Base-by-base conservation (phyloP, 2,888 invertebrate species). In the Rhabditophanes sp. region DNA sequence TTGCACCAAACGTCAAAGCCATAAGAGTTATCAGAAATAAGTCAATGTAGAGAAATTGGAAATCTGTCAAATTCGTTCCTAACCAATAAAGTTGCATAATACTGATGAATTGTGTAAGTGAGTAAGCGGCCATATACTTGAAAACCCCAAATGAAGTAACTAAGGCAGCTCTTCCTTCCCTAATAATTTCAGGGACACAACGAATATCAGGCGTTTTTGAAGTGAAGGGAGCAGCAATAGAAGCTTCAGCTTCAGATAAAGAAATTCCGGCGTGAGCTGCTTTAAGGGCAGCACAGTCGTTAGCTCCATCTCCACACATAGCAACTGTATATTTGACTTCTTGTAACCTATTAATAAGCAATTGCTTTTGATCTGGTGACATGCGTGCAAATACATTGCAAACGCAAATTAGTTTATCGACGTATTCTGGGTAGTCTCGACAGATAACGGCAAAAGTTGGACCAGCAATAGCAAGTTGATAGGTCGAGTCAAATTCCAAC, bases 101-200 rank as follows among this genome's bases (percentile, higher is more conserved):
- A 25, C 73, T 69, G 6, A 69, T 57, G 53, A 74, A 87, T 71
- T 87, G 84, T 33, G 82, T 82, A 23, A 87, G 36, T 11, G 57
- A 60, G 69, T 93, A 93, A 1, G 88, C 84, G 1, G 88, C 84
- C 90, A 96, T 93, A 72, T 85, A 93, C 61, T 90, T 90, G 72
- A 93, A 93, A 49, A 90, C 81, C 1, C 88, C 85, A 69, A 90
- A 90, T 24, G 84, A 84, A 0, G 93, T 93, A 20, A 85, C 79
- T 4, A 96, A 70, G 0, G 93, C 88, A 1, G 87, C 85, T 0
- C 93, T 74, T 1, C 90, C 64, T 37, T 64, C 64, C n/a, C 52
- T 47, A 22, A 64, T 63, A 1, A 64, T 53, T 30, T 42, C 49
- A 1, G 56, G 54, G 9, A 65, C 64, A 31, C 64, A 64, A 4